These are phyloP conservation scores for Solenopsis invicta DNA, from an alignment of 1,140 invertebrate genomes.

Conservation along the genomic window DNA sequence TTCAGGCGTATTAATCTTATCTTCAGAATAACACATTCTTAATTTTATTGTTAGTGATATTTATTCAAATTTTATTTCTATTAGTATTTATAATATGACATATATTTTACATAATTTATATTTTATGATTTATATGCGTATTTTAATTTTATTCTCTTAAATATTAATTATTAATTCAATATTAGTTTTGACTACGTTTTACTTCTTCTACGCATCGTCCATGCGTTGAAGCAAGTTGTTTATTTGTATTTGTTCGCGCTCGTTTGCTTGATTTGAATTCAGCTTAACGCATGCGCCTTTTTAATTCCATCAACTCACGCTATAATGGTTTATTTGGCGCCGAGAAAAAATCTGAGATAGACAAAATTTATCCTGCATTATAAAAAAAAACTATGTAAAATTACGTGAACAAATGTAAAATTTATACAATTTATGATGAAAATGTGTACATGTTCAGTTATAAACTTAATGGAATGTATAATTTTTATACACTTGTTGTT, in stretches of 20 bases:
- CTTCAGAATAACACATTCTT: too few relatives aligned
- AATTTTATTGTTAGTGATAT: too few relatives aligned
- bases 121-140: too few relatives aligned
- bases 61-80: too few relatives aligned
- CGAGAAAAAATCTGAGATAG: not conserved
- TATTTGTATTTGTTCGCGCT: slow-evolving; percentile 6
- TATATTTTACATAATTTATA: too few relatives aligned
- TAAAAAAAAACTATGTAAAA: not conserved
- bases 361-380: not conserved
- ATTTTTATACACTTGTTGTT: not conserved
- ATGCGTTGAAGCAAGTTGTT: not conserved
- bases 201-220: too few relatives aligned
- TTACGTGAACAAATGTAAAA: not conserved
- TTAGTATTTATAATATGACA: too few relatives aligned
- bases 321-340: too few relatives aligned
- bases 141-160: too few relatives aligned
- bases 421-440: not conserved
- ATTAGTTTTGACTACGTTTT: too few relatives aligned
- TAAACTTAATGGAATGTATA: slow-evolving; percentile 13
- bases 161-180: too few relatives aligned
- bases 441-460: not conserved
- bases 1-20: too few relatives aligned
- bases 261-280: not conserved
- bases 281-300: slow-evolving; percentile 4
- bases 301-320: slow-evolving; percentile 35